Base-by-base conservation (phyloP, 1,140 invertebrate genomes). In the Magallana angulata region DNA sequence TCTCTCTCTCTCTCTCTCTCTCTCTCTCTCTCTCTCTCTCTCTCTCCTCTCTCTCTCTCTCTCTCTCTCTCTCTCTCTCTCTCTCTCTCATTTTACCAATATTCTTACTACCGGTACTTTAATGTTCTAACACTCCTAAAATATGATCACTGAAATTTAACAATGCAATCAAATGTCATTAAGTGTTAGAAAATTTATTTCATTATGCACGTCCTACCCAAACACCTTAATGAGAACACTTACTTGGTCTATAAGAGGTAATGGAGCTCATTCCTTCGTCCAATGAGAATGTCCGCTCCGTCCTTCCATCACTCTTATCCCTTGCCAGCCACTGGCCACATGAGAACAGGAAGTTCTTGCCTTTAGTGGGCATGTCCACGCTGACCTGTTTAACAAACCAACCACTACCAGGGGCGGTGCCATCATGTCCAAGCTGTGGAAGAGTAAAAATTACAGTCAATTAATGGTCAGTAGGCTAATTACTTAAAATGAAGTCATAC, bases 331-430 rank as follows among this genome's bases (percentile, higher is more conserved):
- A 95, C 71, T 91, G 88, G 64, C 93, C 92, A 88, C 94, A 94
- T 8, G 85, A 86, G 88, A 95, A 94, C 76, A 92, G 90, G 85
- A 93, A 95, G 68, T 94, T 92, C 88, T 93, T 94, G 1, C 95
- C 94, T 90, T 94, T 95, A 14, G 93, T 94, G 36, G 94, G 94
- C 85, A 95, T 91, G 85, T 94, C 92, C 5, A 95, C 89, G 57
- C 93, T 93, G 48, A 95, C 86, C 30, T 94, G 90, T 84, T 94
- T 94, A 5, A 95, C 57, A 85, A 94, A 95, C 95, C 95, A 95
- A 1, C 94, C 94, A 62, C 88, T 91, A 7, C 92, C 93, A 14
- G 93, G 92, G 16, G 91, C 90, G 11, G 91, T 92, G 76, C 94
- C 94, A 87, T 95, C 95, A 91, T 95, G 94, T 1, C 94, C 94